Evolutionary conservation across 2,888 invertebrate genomes (phyloP).

Genomic region (Himalopsyche tibetana): DNA sequence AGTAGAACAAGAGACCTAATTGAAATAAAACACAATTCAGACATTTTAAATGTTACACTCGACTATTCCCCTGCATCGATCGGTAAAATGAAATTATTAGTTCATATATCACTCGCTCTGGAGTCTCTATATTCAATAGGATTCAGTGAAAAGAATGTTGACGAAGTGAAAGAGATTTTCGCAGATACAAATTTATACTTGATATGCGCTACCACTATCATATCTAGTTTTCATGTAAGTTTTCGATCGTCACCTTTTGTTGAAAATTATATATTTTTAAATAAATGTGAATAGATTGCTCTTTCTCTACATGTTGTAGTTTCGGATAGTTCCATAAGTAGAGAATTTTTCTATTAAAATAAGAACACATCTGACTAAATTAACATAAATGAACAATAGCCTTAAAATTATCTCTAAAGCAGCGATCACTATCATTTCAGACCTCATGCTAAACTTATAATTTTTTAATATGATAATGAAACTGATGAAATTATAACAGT

Average conservation of each 20-base stretch:
- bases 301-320: too few relatives aligned
- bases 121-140: conserved; percentile 84
- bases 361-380: background rate
- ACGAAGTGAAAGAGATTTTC: conserved; percentile 97
- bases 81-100: conserved; percentile 86
- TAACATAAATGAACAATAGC: background rate
- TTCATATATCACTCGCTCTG: conserved; percentile 87
- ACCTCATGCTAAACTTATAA: too few relatives aligned
- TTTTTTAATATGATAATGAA: too few relatives aligned
- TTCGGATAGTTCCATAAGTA: too few relatives aligned
- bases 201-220: conserved; percentile 90
- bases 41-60: conserved; percentile 82
- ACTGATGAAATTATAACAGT: too few relatives aligned
- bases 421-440: too few relatives aligned
- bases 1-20: conserved; percentile 86
- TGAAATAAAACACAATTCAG: conserved; percentile 79
- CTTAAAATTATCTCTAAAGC: background rate
- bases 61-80: conserved; percentile 86
- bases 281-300: conserved; percentile 32
- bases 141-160: conserved; percentile 94
- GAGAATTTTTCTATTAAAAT: background rate
- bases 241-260: background rate
- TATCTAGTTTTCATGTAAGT: conserved; percentile 95
- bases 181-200: conserved; percentile 96
- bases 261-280: background rate